Evolutionary conservation across 2,888 invertebrate species (phyloP), one percentile per base, ranked within the genome.

Genomic region (Archaeoteleia sp.): DNA sequence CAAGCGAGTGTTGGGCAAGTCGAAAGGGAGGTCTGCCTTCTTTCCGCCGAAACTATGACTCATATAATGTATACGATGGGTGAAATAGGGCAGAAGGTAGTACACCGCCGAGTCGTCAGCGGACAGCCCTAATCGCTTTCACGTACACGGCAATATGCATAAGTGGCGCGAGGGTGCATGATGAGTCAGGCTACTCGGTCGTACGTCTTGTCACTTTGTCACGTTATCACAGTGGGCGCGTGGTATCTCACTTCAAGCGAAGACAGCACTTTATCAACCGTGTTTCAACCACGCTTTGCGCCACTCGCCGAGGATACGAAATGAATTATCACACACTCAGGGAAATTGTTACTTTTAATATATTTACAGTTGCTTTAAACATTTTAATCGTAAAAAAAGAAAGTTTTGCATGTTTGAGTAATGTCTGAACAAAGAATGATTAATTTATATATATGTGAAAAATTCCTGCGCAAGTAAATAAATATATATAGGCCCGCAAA

Each of bases 121-220:
- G 12, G 46, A 40, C 45, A 23, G 40, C 40, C 54, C 60, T 60
- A 67, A 67, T 61, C 54, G 49, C 49, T 49, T 60, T 40, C 23
- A 43, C 54, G 54, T 23, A 30, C 53, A 58, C 49, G 37, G 67
- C 55, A 60, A 67, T 60, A 60, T 60, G 60, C 67, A 49, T 54
- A 66, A 66, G 65, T 40, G 23, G 14, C 2, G 25, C 25, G 42
- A 67, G 67, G 67, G 60, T 55, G 67, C 55, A 55, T 40, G 67
- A 60, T 60, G 67, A 67, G 67, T 67, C 67, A 61, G 61, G 14
- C 27, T 12, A 29, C 20, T 34, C 27, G 55, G 67, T 39, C 67
- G 67, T 67, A 10, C 57, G 57, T 57, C 67, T 67, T 62, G 61
- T 62, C 67, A 57, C 53, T 67, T 61, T 67, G 61, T 67, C 55